These are phyloP conservation scores for Cydia strobilella DNA, from an alignment of 1,140 invertebrate species.

Conservation along the genomic window DNA sequence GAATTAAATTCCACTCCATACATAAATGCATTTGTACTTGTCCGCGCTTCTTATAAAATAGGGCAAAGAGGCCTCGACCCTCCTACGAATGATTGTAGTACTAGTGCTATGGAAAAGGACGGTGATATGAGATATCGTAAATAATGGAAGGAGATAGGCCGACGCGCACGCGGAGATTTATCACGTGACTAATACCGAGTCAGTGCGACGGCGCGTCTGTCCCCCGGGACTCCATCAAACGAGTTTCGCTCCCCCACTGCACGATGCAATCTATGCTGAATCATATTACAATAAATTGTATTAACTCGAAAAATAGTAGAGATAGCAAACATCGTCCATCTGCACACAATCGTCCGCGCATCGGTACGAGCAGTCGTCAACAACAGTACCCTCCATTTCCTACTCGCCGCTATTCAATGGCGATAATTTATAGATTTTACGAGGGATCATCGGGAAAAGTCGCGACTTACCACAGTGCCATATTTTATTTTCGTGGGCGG, in stretches of 20 bases:
- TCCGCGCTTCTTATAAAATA: constrained; percentile 65
- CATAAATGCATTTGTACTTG: constrained; percentile 58
- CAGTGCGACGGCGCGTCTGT: constrained; percentile 65
- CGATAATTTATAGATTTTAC: constrained; percentile 77
- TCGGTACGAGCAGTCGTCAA: constrained; percentile 49
- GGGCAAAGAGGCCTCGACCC: constrained; percentile 63
- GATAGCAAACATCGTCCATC: constrained; percentile 80
- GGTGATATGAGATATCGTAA: constrained; percentile 51
- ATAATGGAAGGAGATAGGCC: constrained; percentile 62
- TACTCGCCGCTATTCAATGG: constrained; percentile 53
- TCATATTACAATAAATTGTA: constrained; percentile 81
- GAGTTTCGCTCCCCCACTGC: constrained; percentile 75
- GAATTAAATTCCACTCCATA: constrained; percentile 53
- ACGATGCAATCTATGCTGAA: constrained; percentile 80
- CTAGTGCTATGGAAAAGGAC: constrained; percentile 65
- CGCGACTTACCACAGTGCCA: constrained; percentile 68
- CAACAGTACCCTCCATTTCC: constrained; percentile 64
- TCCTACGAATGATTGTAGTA: constrained; percentile 61
- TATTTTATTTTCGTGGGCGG: constrained; percentile 73
- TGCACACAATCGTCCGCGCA: constrained; percentile 72
- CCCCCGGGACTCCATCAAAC: constrained; percentile 77
- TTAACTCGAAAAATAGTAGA: constrained; percentile 79
- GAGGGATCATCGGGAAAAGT: constrained; percentile 73
- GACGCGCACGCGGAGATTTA: constrained; percentile 70
- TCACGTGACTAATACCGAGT: constrained; percentile 77